Percentiles rank a stretch among this genome's conserved stretches.
These are phyloP conservation scores for Gymnocypris eckloni DNA, from an alignment of 2,797 vertebrate genomes.

Conservation along the genomic window DNA sequence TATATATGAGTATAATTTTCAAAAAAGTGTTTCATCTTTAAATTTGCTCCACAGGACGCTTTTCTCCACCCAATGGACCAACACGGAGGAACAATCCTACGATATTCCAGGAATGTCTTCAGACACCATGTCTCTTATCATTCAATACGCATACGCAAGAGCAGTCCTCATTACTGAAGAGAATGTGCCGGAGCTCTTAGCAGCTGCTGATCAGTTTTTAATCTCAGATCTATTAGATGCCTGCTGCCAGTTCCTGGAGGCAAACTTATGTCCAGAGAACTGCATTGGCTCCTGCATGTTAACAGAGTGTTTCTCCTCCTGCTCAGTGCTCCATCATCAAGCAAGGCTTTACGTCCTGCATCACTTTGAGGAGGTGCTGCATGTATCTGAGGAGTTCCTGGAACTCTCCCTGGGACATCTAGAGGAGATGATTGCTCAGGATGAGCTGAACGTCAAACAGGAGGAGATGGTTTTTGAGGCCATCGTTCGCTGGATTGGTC, in stretches of 20 bases:
- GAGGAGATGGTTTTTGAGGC: conserved; percentile 66
- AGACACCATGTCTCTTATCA: conserved; percentile 68
- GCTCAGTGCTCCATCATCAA: conserved; percentile 68
- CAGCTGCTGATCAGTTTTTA: conserved; percentile 79
- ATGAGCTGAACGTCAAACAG: conserved; percentile 78
- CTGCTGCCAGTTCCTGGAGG: conserved; percentile 79
- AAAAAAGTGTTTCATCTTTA: background rate
- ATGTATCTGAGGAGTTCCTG: conserved; percentile 73
- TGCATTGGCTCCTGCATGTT: conserved; percentile 83
- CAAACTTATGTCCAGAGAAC: conserved; percentile 76
- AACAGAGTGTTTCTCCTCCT: conserved; percentile 66
- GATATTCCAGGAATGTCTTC: conserved; percentile 72
- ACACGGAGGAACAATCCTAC: conserved; percentile 70
- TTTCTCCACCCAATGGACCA: conserved; percentile 75
- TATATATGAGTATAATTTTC: background rate
- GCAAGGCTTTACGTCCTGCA: conserved; percentile 77
- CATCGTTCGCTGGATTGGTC: conserved; percentile 57
- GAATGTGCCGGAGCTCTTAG: conserved; percentile 74
- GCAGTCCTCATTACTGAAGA: conserved; percentile 70
- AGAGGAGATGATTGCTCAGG: conserved; percentile 74
- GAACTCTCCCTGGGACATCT: conserved; percentile 69
- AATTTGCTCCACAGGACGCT: conserved; percentile 55
- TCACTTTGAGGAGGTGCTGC: conserved; percentile 80
- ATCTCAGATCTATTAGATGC: conserved; percentile 71
- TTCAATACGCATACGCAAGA: conserved; percentile 80